These are phyloP conservation scores for Pseudochaenichthys georgianus DNA, from an alignment of 2,797 vertebrate genomes.

Conservation along the genomic window DNA sequence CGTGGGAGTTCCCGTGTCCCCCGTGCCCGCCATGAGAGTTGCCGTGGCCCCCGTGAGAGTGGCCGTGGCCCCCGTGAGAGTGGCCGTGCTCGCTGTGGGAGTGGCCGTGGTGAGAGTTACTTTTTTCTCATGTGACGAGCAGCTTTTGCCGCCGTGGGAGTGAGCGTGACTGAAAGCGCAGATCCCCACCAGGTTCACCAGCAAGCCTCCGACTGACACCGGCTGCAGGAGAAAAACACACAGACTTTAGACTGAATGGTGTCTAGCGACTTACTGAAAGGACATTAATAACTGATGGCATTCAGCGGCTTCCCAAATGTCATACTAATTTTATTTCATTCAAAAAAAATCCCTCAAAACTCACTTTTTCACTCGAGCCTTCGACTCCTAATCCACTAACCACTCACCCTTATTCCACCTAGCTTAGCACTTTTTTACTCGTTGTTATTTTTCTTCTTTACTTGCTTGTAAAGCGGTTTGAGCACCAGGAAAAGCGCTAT, in stretches of 20 bases:
- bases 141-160: constrained; percentile 62
- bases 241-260: not conserved
- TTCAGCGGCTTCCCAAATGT: no score
- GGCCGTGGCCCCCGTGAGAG: constrained; percentile 77
- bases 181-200: constrained; percentile 98
- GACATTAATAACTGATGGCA: not conserved
- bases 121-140: no score
- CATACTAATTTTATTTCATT: no score
- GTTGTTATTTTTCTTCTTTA: no score
- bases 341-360: no score
- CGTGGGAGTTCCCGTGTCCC: constrained; percentile 87
- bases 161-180: constrained; percentile 98
- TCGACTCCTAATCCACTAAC: no score
- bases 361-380: no score
- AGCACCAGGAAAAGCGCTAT: no score
- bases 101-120: constrained; percentile 10
- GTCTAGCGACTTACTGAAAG: not conserved
- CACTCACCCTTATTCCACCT: no score
- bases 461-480: no score
- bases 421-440: no score
- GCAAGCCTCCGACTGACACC: constrained; percentile 94
- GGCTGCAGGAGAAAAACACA: constrained; percentile 81
- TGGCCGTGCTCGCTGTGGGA: constrained; percentile 55
- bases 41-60: no score
- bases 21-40: constrained; percentile 85